Evolutionary conservation across 2,797 vertebrate genomes (phyloP).

Genomic region (Neosilurus hyrtlii): DNA sequence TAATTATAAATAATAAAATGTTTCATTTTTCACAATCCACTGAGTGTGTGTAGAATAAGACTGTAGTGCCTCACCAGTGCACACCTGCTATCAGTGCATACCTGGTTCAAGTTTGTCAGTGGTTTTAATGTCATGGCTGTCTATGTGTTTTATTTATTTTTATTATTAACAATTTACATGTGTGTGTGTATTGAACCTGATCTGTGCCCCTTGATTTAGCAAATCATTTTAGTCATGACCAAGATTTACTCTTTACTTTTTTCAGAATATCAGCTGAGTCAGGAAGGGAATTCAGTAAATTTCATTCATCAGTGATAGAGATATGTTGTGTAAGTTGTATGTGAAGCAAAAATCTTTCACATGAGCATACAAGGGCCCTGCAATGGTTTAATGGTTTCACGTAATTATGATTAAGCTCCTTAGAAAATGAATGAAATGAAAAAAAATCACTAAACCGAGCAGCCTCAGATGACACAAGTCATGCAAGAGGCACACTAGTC

Average conservation of each 20-base stretch:
- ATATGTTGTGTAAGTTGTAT: not conserved
- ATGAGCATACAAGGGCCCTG: not conserved
- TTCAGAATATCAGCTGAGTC: not conserved
- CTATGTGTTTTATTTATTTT: too few relatives aligned
- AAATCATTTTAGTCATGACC: not conserved
- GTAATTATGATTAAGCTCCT: too few relatives aligned
- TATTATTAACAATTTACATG: too few relatives aligned
- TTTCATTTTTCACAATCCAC: too few relatives aligned
- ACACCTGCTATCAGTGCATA: too few relatives aligned
- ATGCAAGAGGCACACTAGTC: not conserved
- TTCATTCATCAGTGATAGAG: not conserved
- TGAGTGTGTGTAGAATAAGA: too few relatives aligned
- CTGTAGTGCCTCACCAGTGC: too few relatives aligned
- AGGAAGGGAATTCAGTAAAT: not conserved
- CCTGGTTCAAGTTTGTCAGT: too few relatives aligned
- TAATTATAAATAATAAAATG: too few relatives aligned
- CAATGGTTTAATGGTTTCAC: too few relatives aligned
- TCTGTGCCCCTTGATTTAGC: not conserved
- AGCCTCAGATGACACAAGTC: not conserved
- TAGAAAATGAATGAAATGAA: not conserved
- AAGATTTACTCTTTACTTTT: not conserved
- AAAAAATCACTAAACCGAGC: not conserved
- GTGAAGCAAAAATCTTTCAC: not conserved
- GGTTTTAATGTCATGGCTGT: too few relatives aligned
- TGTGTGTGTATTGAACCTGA: not conserved